These are phyloP conservation scores for Oscheius sp. DNA, from an alignment of 2,888 invertebrate species.

Conservation along the genomic window DNA sequence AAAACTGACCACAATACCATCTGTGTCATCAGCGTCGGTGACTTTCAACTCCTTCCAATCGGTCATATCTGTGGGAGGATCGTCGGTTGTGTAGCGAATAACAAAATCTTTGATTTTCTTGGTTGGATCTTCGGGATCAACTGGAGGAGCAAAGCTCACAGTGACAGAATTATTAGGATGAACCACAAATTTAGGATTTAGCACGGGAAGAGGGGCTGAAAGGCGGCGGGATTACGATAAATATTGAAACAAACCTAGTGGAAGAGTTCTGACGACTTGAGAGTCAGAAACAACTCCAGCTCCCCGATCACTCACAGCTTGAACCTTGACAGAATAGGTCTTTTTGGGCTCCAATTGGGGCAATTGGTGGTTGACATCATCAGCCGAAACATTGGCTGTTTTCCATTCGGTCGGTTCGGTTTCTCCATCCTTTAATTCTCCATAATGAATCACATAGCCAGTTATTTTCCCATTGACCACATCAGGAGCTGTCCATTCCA, in stretches of 20 bases:
- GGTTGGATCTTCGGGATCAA: constrained; percentile 63
- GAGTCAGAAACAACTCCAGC: constrained; percentile 66
- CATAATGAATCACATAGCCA: constrained; percentile 64
- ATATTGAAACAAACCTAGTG: constrained; percentile 39
- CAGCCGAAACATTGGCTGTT: constrained; percentile 52
- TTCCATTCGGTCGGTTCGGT: constrained; percentile 64
- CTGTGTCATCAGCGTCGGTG: constrained; percentile 57
- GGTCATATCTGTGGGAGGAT: constrained; percentile 62
- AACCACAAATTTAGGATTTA: constrained; percentile 48
- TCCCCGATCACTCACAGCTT: constrained; percentile 68
- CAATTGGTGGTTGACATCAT: constrained; percentile 57
- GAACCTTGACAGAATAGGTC: constrained; percentile 62
- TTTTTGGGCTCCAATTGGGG: constrained; percentile 63
- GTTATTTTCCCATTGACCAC: constrained; percentile 66
- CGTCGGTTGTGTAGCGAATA: constrained; percentile 66
- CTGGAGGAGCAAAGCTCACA: constrained; percentile 57
- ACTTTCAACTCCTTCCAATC: constrained; percentile 67
- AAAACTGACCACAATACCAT: constrained; percentile 37
- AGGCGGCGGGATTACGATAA: too few species aligned
- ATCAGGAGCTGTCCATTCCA: constrained; percentile 69
- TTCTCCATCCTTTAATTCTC: constrained; percentile 59
- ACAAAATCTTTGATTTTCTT: constrained; percentile 64
- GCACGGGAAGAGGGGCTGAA: constrained; percentile 49
- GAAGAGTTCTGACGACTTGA: constrained; percentile 60
- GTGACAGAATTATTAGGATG: constrained; percentile 66